Conservation (phyloP, 2,888 invertebrate species). For the Desoria tigrina region DNA sequence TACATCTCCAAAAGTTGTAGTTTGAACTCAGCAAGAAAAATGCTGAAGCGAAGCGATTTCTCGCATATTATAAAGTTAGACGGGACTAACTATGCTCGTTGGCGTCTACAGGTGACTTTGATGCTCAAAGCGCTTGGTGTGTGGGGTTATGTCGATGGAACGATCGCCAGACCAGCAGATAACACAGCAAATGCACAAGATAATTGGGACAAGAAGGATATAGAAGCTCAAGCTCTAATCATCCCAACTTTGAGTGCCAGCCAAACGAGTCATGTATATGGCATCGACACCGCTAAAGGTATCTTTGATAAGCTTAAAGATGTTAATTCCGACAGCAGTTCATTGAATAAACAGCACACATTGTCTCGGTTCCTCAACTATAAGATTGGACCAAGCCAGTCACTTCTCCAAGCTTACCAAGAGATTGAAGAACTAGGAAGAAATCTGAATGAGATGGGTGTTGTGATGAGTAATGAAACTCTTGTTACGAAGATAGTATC, state of each 20-base stretch:
- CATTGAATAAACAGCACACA: slow-evolving; percentile 7
- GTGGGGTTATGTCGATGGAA: neutral
- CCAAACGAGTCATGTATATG: slow-evolving; percentile 9
- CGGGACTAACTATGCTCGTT: neutral
- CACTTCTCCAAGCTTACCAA: neutral
- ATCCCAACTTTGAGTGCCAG: neutral
- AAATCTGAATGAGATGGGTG: neutral
- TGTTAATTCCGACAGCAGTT: neutral
- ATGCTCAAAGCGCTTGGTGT: neutral
- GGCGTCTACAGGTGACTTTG: neutral
- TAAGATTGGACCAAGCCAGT: neutral
- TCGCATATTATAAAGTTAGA: neutral
- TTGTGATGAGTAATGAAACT: neutral
- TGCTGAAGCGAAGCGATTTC: neutral
- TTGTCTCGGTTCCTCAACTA: slow-evolving; percentile 4
- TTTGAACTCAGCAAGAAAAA: no score
- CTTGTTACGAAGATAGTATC: slow-evolving; percentile 14
- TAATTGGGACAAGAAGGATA: no score
- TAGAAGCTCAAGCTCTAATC: no score
- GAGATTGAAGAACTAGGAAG: slow-evolving; percentile 4
- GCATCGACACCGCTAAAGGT: neutral
- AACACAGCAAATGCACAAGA: neutral
- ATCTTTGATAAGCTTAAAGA: neutral
- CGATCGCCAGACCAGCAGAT: neutral
- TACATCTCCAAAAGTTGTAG: no score